A percentile compares a stretch with the other conserved stretches of the same genome.
Conservation (phyloP, 2,888 invertebrate species). For the Ophion obscuratus region DNA sequence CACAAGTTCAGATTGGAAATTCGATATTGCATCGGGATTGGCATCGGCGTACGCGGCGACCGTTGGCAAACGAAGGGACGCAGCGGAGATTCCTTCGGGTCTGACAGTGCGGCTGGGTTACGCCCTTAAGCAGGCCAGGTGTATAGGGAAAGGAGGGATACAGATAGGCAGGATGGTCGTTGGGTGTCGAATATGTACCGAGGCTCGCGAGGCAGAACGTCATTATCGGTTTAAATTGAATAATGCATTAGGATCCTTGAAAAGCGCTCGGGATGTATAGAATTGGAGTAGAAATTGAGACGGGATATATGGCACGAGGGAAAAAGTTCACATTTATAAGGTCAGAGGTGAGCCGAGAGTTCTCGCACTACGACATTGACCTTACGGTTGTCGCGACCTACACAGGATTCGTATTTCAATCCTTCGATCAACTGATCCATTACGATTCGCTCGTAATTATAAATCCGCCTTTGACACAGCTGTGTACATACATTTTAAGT, state of each 20-base stretch:
- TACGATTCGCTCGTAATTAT: conserved; percentile 16
- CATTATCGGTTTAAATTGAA: conserved; percentile 64
- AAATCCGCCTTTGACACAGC: background rate
- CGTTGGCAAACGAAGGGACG: conserved; percentile 1
- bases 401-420: conserved; percentile 10
- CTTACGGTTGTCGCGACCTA: conserved; percentile 33
- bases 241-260: conserved; percentile 62
- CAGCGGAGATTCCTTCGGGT: background rate
- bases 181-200: conserved; percentile 59
- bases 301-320: background rate
- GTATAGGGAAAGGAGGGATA: background rate
- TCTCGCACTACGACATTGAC: conserved; percentile 44
- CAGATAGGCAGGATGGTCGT: conserved; percentile 15
- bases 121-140: conserved; percentile 1
- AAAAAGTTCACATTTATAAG: conserved; percentile 52
- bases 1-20: conserved; percentile 53
- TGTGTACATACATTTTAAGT: background rate
- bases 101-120: background rate
- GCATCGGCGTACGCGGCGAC: conserved; percentile 31
- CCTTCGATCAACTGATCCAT: conserved; percentile 25
- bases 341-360: conserved; percentile 49
- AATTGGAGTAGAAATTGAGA: conserved; percentile 37
- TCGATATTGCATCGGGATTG: conserved; percentile 59
- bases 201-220: conserved; percentile 49
- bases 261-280: conserved; percentile 44